Conservation (phyloP, 2,888 invertebrate genomes). For the Portevinia maculata region DNA sequence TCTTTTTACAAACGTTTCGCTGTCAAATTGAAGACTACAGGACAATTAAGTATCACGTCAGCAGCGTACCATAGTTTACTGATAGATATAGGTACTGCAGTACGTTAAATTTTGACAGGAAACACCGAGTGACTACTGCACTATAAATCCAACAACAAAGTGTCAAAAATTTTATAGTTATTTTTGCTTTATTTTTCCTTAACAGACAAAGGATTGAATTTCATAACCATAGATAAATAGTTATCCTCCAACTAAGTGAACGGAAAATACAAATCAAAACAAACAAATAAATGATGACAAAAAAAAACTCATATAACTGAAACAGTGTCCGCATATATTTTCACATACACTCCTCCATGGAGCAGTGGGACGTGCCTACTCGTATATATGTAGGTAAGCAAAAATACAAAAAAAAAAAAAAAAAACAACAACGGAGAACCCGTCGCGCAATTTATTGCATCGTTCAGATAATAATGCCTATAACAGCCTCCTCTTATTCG, state of each 20-base stretch:
- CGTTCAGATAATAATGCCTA: conserved; percentile 49
- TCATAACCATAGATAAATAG: conserved; percentile 29
- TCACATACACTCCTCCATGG: conserved; percentile 23
- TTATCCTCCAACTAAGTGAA: conserved; percentile 14
- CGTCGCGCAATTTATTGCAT: conserved; percentile 55
- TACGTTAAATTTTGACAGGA: background rate
- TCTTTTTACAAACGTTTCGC: too few relatives aligned
- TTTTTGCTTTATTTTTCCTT: conserved; percentile 1
- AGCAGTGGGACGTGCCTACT: background rate
- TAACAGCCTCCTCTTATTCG: conserved; percentile 36
- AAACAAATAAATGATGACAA: background rate
- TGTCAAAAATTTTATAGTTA: background rate
- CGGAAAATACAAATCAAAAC: conserved; percentile 36
- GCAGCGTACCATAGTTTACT: too few relatives aligned
- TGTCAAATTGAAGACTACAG: too few relatives aligned
- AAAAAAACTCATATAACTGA: background rate
- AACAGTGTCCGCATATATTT: conserved; percentile 35
- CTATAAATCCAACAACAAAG: background rate
- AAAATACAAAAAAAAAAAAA: background rate
- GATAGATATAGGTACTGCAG: too few relatives aligned
- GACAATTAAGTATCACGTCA: too few relatives aligned
- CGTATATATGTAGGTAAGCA: conserved; percentile 4
- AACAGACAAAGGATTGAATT: conserved; percentile 16
- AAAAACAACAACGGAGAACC: conserved; percentile 3
- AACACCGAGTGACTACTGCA: background rate